These are phyloP conservation scores for Percina caprodes DNA, from an alignment of 2,113 vertebrate species.

Conservation along the genomic window DNA sequence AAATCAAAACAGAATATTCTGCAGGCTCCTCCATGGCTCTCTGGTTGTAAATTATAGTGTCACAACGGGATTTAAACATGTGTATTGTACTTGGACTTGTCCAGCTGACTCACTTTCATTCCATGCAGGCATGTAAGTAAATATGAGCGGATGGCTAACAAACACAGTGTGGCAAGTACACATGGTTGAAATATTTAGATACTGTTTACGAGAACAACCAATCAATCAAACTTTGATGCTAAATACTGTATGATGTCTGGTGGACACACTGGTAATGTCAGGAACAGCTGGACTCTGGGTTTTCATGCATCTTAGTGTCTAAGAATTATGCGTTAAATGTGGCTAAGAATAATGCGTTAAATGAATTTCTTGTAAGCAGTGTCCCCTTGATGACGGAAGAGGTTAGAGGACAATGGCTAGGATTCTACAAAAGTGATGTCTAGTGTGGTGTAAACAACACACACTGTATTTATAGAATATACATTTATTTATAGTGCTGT, in stretches of 20 bases:
- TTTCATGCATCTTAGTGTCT: slow-evolving; percentile 5
- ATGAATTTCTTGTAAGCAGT: neutral
- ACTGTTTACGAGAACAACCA: neutral
- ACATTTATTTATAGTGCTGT: neutral
- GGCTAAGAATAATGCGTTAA: neutral
- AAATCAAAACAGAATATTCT: neutral
- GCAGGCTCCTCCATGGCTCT: neutral
- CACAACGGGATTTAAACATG: neutral
- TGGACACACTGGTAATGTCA: neutral
- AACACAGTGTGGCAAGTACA: neutral
- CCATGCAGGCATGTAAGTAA: neutral
- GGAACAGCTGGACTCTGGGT: neutral
- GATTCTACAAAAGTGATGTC: too few species aligned
- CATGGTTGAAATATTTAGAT: neutral
- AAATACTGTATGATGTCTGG: neutral
- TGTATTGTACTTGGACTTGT: neutral
- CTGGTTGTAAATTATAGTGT: neutral
- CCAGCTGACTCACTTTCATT: neutral
- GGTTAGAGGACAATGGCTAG: neutral
- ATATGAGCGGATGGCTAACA: neutral
- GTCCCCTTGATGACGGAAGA: neutral
- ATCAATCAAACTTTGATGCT: neutral
- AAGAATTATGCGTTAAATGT: too few species aligned
- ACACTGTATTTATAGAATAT: neutral
- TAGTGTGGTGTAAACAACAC: neutral